Evolutionary conservation across 1,140 invertebrate genomes (phyloP).

Genomic region (Ceratoteleas bidentatus): DNA sequence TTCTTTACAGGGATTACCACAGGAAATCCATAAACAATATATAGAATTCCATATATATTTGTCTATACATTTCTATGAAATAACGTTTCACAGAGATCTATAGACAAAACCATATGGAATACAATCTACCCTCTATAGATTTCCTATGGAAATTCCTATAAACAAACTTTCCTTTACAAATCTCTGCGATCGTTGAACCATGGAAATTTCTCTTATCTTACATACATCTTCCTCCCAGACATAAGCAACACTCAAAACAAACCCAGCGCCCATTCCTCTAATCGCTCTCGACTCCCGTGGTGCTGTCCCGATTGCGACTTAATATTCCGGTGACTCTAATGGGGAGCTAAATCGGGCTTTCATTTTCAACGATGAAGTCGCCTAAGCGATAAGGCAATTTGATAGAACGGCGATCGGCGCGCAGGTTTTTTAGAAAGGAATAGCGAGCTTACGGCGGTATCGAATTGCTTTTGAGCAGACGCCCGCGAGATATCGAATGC

Average conservation of each 20-base stretch:
- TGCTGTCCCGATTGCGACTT: constrained; percentile 26
- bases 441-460: constrained; percentile 57
- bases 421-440: constrained; percentile 57
- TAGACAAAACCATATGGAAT: too few species aligned
- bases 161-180: too few species aligned
- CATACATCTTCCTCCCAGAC: too few species aligned
- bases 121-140: too few species aligned
- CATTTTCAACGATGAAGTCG: constrained; percentile 51
- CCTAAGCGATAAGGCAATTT: constrained; percentile 61
- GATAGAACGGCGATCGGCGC: constrained; percentile 48
- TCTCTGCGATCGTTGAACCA: too few species aligned
- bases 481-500: constrained; percentile 70
- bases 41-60: too few species aligned
- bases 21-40: too few species aligned
- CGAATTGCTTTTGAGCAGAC: constrained; percentile 72
- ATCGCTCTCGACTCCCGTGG: constrained; percentile 3
- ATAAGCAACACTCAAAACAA: background rate
- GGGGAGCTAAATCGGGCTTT: constrained; percentile 50
- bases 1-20: too few species aligned
- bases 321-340: constrained; percentile 24
- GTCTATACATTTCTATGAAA: too few species aligned
- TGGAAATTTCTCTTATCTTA: too few species aligned
- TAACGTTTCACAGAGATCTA: too few species aligned
- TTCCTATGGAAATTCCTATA: too few species aligned
- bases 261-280: constrained; percentile 5